Base-by-base conservation (phyloP, 2,888 invertebrate genomes). In the Pristionchus exspectatus region DNA sequence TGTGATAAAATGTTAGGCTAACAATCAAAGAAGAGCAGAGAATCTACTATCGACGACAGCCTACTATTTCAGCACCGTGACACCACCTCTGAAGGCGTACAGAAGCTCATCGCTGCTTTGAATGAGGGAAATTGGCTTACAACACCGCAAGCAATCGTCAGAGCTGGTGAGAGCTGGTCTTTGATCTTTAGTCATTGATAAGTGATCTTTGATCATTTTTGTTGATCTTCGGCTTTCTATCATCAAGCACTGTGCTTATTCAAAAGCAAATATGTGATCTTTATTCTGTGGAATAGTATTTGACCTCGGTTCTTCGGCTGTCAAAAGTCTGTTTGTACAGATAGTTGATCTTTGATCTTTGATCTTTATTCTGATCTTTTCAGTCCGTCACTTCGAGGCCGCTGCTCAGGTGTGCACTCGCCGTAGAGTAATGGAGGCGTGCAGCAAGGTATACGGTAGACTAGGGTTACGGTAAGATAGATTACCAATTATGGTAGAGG, bases 321-420 rank as follows among this genome's bases (percentile, higher is more conserved):
- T 38, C 38, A 38, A 38, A 38, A 3, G 2, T 38, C 38, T 38
- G 38, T 5, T 38, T 38, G 38, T 38, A 38, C 38, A 2, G 38
- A 38, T 2, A 38, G 38, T 30, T 38, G 38, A 83, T 14, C 44
- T 72, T 33, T 72, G 72, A 33, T 18, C 27, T 72, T 1, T 72
- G 72, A 72, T 72, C 27, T 72, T 83, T 83, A 54, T 27, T 83
- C 56, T 54, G 10, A 27, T 12, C 50, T 84, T 30, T 38, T 56
- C 50, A 89, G 96, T 96, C 5, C 92, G 96, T 59, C 96, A 96
- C 93, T 96, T 96, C 91, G 96, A 96, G 92, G 96, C 96, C 4
- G 96, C 96, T 4, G 96, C 95, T 10, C 93, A 93, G 59, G 89
- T 91, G 27, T 88, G 90, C 72, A 91, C 91, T 50, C 83, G 85